Evolutionary conservation across 2,113 vertebrate genomes (phyloP).

Genomic region (Petrocephalus microphthalmus): DNA sequence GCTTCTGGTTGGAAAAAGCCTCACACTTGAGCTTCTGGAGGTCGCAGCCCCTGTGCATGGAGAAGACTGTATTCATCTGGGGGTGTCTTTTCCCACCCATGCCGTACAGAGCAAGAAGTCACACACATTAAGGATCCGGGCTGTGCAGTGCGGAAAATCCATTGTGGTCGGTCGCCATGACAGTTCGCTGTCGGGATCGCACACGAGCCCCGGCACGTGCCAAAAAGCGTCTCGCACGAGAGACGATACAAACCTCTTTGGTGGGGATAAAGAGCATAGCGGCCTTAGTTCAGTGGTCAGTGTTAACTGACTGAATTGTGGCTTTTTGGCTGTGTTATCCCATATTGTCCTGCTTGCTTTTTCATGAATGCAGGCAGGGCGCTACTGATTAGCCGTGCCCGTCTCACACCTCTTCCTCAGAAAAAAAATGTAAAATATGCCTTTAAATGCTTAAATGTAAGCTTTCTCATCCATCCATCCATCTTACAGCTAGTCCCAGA

Average conservation of each 20-base stretch:
- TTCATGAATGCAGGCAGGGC: neutral
- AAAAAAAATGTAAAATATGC: neutral
- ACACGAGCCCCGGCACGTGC: neutral
- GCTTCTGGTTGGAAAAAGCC: neutral
- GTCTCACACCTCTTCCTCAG: too few species aligned
- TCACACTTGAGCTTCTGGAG: neutral
- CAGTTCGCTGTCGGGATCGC: neutral
- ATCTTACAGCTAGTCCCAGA: neutral
- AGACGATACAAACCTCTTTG: neutral
- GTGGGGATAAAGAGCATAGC: neutral
- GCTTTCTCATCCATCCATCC: neutral
- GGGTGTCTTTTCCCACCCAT: neutral
- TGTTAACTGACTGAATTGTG: neutral
- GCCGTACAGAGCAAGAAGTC: neutral
- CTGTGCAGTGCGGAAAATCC: neutral
- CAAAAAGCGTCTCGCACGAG: neutral
- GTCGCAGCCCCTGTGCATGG: neutral
- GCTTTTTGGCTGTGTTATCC: neutral
- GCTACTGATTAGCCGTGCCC: neutral
- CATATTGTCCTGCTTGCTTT: neutral
- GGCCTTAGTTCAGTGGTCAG: neutral
- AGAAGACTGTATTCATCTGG: neutral
- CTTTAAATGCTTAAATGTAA: neutral
- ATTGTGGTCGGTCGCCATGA: neutral
- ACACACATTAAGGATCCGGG: neutral